phyloP scores from a whole-genome alignment of 1,140 invertebrate species.

The Polypedilum pembai region DNA sequence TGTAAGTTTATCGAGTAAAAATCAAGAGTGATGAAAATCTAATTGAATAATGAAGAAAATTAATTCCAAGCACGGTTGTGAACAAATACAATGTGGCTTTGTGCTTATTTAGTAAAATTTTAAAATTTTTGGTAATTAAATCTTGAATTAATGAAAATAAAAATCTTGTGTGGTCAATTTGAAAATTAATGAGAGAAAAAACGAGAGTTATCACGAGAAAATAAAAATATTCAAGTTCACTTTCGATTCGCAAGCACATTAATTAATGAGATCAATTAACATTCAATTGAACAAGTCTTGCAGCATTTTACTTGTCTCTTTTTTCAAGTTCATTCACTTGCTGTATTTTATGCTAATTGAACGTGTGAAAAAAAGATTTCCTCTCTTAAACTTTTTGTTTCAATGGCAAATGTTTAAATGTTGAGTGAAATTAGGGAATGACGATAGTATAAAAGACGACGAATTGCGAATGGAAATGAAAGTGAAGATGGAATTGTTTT shows the following conservation, averaged over 20 bases:
- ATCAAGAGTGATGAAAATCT: not conserved
- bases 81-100: not conserved
- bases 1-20: too few relatives aligned
- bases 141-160: not conserved
- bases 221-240: too few relatives aligned
- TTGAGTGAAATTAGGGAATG: constrained; percentile 6
- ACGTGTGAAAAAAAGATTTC: not conserved
- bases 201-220: too few relatives aligned
- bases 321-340: constrained; percentile 16
- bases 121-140: too few relatives aligned
- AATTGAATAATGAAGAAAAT: constrained; percentile 20
- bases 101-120: too few relatives aligned
- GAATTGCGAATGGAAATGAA: not conserved
- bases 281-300: too few relatives aligned
- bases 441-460: not conserved
- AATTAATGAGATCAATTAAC: too few relatives aligned
- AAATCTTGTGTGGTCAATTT: not conserved
- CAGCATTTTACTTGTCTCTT: too few relatives aligned
- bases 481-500: constrained; percentile 11
- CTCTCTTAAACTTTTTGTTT: not conserved
- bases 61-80: not conserved
- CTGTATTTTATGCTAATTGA: not conserved
- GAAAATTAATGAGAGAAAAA: too few relatives aligned
- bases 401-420: not conserved
- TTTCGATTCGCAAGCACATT: too few relatives aligned